These are phyloP conservation scores for Prunella strophiata DNA, from an alignment of 2,797 vertebrate species.

Conservation along the genomic window DNA sequence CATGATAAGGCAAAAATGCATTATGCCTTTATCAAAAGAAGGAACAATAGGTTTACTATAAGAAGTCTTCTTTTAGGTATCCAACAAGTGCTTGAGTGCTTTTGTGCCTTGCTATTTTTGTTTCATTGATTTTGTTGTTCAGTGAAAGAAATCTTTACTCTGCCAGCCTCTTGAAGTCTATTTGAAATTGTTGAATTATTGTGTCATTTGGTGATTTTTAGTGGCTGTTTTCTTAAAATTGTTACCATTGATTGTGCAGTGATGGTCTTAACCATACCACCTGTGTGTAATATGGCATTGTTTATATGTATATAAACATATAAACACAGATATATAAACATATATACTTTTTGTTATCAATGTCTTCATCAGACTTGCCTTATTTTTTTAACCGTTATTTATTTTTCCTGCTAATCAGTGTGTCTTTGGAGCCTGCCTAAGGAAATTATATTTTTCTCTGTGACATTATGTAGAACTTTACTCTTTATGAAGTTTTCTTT, in stretches of 20 bases:
- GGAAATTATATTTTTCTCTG: not conserved
- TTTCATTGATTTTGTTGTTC: not conserved
- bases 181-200: not conserved
- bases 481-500: not conserved
- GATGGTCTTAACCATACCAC: not conserved
- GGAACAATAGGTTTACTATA: not conserved
- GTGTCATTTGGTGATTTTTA: not conserved
- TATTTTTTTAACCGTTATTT: not conserved
- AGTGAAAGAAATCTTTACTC: not conserved
- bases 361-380: not conserved
- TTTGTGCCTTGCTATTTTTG: not conserved
- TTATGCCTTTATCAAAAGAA: conserved; percentile 17
- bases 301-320: not conserved
- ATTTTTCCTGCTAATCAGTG: not conserved
- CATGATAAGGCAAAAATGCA: conserved; percentile 15
- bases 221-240: not conserved
- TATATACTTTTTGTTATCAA: not conserved
- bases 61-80: not conserved
- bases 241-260: not conserved
- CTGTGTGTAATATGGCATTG: not conserved
- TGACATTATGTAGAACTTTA: not conserved
- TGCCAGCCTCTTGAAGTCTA: not conserved
- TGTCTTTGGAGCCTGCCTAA: not conserved
- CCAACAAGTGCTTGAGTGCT: not conserved
- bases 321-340: no score